These are phyloP conservation scores for Grammomys surdaster DNA, from an alignment of 2,113 vertebrate genomes.

Conservation along the genomic window DNA sequence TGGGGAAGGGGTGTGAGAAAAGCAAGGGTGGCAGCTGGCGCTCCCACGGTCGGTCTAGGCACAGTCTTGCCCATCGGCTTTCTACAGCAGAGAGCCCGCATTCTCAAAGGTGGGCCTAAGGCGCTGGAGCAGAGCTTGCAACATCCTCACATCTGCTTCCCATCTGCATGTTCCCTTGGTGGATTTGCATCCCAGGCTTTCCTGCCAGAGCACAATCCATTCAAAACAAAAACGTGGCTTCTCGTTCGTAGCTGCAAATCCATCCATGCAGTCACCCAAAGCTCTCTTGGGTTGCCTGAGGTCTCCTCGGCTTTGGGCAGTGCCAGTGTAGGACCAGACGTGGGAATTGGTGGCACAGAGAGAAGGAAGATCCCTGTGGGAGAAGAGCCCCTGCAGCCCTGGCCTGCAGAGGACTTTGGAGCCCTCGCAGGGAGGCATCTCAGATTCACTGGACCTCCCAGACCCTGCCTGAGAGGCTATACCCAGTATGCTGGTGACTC, in stretches of 20 bases:
- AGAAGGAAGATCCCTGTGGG: background rate
- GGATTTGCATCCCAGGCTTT: constrained; percentile 58
- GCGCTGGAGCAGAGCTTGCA: background rate
- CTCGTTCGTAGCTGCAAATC: constrained; percentile 60
- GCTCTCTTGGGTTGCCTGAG: constrained; percentile 40
- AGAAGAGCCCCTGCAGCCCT: background rate
- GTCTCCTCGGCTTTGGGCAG: background rate
- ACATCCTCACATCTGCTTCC: constrained; percentile 76
- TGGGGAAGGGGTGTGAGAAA: background rate
- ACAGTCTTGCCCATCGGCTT: background rate
- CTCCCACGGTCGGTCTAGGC: background rate
- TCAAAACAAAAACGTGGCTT: constrained; percentile 72
- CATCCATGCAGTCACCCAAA: constrained; percentile 27
- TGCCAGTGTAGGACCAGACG: background rate
- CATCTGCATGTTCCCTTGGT: constrained; percentile 60
- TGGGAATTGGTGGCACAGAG: background rate
- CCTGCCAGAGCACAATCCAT: constrained; percentile 63
- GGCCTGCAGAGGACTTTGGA: background rate
- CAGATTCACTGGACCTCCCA: background rate
- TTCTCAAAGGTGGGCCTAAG: constrained; percentile 65
- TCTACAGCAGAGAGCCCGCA: background rate
- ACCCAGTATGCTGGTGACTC: background rate
- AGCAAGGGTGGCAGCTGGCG: background rate
- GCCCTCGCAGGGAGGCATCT: background rate
- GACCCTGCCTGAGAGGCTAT: background rate